Evolutionary conservation across 1,140 invertebrate genomes (phyloP), one percentile per base, ranked within the genome.

Genomic region (Berghia stephanieae): DNA sequence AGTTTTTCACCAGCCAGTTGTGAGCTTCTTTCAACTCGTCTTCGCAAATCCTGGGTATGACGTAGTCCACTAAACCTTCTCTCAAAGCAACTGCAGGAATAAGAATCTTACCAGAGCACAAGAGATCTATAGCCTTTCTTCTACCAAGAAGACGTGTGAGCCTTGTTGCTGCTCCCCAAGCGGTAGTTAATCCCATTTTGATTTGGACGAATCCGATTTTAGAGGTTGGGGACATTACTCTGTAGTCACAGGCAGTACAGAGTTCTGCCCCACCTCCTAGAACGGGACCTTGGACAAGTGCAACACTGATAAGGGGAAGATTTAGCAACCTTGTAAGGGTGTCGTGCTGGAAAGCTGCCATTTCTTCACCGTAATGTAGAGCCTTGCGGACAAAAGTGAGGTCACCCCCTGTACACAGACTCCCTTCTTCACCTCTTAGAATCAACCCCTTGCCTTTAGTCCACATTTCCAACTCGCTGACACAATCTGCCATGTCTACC

Each of bases 381-480:
- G 81, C 75, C 24, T 75, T 60, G 24, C 76, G 71, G 0, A 91
- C 91, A 44, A 91, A 89, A 13, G 90, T 86, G 16, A 93, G 82
- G 83, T 93, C 92, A 10, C 90, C 92, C n/a, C 92, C 92, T 3
- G 92, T 92, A 84, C 92, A 92, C 82, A 93, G 93, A 36, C 88
- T 90, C n/a, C 84, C 83, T 3, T 88, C 90, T n/a, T 84, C 80
- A 0, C 91, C 91, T 73, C 86, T 84, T 6, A 93, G 21, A 21
- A 93, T 86, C 1, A 93, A 75, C 10, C 90, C 92, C 88, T 92
- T 92, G 10, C 92, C 92, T n/a, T 57, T 13, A 27, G 77, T 16
- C 87, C 87, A 88, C 5, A 82, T 74, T 81, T 92, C 90, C n/a
- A 93, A 83, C 52, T 89, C 83, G 21, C 74, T 40, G 0, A 92